These are phyloP conservation scores for Papilio polytes DNA, from an alignment of 1,140 invertebrate species.

Conservation along the genomic window DNA sequence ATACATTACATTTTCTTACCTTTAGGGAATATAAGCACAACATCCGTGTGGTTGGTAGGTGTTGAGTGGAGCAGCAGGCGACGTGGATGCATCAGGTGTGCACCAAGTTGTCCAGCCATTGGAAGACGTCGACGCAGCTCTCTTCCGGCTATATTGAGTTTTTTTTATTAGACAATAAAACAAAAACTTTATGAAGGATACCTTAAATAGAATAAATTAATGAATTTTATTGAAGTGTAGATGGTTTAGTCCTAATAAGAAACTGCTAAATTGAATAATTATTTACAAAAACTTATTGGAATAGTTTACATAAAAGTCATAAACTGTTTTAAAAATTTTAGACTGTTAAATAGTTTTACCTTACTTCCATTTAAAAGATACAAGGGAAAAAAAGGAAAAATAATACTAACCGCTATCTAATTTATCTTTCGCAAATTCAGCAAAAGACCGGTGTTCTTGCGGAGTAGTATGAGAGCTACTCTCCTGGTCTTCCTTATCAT, in stretches of 20 bases:
- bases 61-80: constrained; percentile 73
- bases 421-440: constrained; percentile 80
- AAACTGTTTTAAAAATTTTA: too few species aligned
- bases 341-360: too few species aligned
- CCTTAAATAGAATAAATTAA: too few species aligned
- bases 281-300: too few species aligned
- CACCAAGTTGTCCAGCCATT: constrained; percentile 75
- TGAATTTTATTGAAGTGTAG: too few species aligned
- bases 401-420: constrained; percentile 74
- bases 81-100: constrained; percentile 76
- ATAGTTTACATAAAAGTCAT: too few species aligned
- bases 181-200: too few species aligned
- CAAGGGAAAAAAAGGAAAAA: background rate
- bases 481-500: constrained; percentile 75
- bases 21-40: constrained; percentile 79
- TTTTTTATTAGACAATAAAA: too few species aligned
- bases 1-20: too few species aligned
- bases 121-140: constrained; percentile 72
- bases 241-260: too few species aligned
- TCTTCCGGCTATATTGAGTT: constrained; percentile 59
- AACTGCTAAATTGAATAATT: too few species aligned
- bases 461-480: constrained; percentile 76
- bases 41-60: constrained; percentile 79
- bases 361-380: too few species aligned
- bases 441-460: constrained; percentile 77